Percentiles rank a stretch among this genome's conserved stretches.
These are phyloP conservation scores for Incurvaria masculella DNA, from an alignment of 2,888 invertebrate genomes.

Conservation along the genomic window DNA sequence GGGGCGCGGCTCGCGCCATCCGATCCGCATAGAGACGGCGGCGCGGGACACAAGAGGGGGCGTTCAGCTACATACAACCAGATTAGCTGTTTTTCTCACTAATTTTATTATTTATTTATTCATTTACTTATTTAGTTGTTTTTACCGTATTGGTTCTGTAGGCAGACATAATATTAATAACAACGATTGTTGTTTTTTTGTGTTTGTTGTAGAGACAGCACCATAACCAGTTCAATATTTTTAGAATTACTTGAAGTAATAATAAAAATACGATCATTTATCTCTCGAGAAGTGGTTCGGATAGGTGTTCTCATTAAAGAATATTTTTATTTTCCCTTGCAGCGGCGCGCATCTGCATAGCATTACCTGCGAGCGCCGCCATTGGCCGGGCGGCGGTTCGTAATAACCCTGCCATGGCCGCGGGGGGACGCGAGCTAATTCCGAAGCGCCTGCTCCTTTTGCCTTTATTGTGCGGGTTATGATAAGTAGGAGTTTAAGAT, in stretches of 20 bases:
- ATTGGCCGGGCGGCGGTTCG: background rate
- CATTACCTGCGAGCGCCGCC: background rate
- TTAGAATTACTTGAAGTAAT: background rate
- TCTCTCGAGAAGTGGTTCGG: background rate
- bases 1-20: too few relatives aligned
- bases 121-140: too few relatives aligned
- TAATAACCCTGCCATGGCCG: background rate
- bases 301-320: conserved; percentile 8
- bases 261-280: background rate
- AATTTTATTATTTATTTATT: too few relatives aligned
- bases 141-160: too few relatives aligned
- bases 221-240: too few relatives aligned
- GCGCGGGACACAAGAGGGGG: too few relatives aligned
- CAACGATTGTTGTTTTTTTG: too few relatives aligned
- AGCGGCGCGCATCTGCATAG: background rate
- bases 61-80: too few relatives aligned
- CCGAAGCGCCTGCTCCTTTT: background rate
- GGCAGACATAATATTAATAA: too few relatives aligned
- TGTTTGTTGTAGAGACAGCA: too few relatives aligned
- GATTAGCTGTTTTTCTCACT: too few relatives aligned
- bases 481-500: background rate
- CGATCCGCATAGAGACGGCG: too few relatives aligned
- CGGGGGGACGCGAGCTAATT: background rate
- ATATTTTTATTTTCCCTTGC: conserved; percentile 6
- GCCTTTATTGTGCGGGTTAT: background rate